Base-by-base conservation (phyloP, 2,113 vertebrate genomes). In the Glareola pratincola region DNA sequence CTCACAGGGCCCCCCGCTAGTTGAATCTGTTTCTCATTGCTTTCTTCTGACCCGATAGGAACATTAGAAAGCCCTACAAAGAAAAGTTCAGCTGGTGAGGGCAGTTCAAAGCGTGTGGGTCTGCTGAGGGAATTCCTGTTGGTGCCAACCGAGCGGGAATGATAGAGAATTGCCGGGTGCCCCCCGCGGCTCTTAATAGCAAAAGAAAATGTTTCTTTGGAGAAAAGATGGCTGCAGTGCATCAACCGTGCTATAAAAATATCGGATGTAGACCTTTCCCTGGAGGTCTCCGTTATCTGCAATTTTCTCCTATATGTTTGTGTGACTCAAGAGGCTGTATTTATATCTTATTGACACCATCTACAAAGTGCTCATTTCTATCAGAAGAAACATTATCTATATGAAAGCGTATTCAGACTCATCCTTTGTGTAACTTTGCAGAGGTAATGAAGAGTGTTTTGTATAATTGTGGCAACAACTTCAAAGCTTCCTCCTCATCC, bases 311-410 rank as follows among this genome's bases (percentile, higher is more conserved):
- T 77, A 6, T 47, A 56, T 34, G 60, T 82, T 73, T 86, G 26
- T 77, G 45, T 39, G 37, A 53, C n/a, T 77, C 63, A 66, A 80
- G 72, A 95, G 45, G 37, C 47, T 84, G 41, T 81, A 54, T 84
- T 91, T 91, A 14, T 80, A 74, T 54, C 67, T 95, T 88, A 88
- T 71, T 94, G 76, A 89, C 60, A 92, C 54, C 8, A 66, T 50
- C 37, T 93, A 63, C 66, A 90, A 93, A 88, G n/a, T 81, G 23
- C 34, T 81, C 9, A 60, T 73, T 94, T 97, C 76, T 91, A 14
- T 75, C 68, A 92, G 73, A 91, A 89, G 68, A 74, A 95, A 80
- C 66, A 72, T 80, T 83, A 69, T 62, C 59, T 89, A 9, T 67
- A 89, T 91, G 72, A 93, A 97, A 94, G 41, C 41, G 36, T 89